Conservation (phyloP, 2,888 invertebrate genomes). For the Antitype chi region DNA sequence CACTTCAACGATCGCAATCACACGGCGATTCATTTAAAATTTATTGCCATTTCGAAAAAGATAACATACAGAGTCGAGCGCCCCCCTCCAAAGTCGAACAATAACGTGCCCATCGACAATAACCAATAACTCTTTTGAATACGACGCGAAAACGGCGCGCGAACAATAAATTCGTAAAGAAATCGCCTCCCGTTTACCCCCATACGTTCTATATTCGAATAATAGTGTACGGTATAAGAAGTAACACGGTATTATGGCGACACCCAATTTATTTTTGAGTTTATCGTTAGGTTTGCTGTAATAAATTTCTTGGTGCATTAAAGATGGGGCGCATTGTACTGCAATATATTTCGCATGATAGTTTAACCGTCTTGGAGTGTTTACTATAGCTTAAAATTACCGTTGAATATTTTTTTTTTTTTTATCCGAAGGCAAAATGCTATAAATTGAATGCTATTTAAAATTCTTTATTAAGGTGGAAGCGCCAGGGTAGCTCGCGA, state of each 20-base stretch:
- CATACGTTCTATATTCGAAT: conserved; percentile 59
- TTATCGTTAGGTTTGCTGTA: conserved; percentile 76
- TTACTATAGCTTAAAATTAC: conserved; percentile 67
- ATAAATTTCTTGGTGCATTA: conserved; percentile 76
- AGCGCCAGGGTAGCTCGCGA: too few species aligned
- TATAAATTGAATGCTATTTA: conserved; percentile 28
- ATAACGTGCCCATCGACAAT: conserved; percentile 76
- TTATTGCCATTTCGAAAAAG: conserved; percentile 77
- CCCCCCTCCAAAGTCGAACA: conserved; percentile 72
- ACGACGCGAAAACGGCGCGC: conserved; percentile 74
- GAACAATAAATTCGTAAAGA: conserved; percentile 76
- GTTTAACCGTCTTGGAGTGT: conserved; percentile 68
- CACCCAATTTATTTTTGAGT: conserved; percentile 81
- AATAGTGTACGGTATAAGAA: conserved; percentile 62
- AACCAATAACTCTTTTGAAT: conserved; percentile 79
- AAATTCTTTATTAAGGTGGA: conserved; percentile 10
- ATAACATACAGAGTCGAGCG: conserved; percentile 72
- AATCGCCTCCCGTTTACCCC: conserved; percentile 73
- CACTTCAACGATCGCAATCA: conserved; percentile 77
- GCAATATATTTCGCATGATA: conserved; percentile 73
- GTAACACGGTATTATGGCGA: conserved; percentile 71
- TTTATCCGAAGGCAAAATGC: conserved; percentile 23
- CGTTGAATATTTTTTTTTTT: conserved; percentile 64
- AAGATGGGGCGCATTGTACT: conserved; percentile 73
- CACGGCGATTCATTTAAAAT: conserved; percentile 80